phyloP scores from a whole-genome alignment of 2,888 invertebrate species.

The Encarsia formosa region DNA sequence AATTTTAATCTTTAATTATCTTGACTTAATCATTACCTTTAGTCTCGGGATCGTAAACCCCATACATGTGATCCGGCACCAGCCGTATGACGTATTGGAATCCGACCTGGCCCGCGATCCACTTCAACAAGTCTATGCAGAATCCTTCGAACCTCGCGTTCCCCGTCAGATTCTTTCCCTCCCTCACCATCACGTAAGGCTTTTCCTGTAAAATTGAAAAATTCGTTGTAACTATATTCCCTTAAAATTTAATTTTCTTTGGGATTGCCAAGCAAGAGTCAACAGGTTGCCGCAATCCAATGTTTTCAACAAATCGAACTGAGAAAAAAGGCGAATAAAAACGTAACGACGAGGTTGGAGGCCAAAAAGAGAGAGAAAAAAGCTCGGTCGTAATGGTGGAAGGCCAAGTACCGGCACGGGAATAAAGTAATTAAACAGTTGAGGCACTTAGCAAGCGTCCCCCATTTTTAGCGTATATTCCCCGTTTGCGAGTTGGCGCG shows the following conservation, averaged over 20 bases:
- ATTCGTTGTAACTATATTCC: too few relatives aligned
- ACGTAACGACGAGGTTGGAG: too few relatives aligned
- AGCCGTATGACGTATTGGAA: conserved; percentile 82
- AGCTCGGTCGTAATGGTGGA: background rate
- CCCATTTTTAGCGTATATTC: conserved; percentile 17
- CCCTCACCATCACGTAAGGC: conserved; percentile 87
- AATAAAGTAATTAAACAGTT: conserved; percentile 25
- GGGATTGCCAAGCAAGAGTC: too few relatives aligned
- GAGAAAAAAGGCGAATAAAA: conserved; percentile 4
- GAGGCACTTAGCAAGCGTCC: background rate
- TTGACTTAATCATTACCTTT: too few relatives aligned
- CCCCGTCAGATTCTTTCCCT: conserved; percentile 78
- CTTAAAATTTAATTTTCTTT: too few relatives aligned
- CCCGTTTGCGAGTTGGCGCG: conserved; percentile 7
- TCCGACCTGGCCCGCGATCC: conserved; percentile 78
- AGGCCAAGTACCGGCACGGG: conserved; percentile 4
- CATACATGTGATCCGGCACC: conserved; percentile 86
- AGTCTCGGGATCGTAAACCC: conserved; percentile 80
- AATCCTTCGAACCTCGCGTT: conserved; percentile 87
- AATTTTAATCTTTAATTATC: too few relatives aligned
- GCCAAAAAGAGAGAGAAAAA: background rate
- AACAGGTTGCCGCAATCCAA: background rate
- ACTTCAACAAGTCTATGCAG: conserved; percentile 82
- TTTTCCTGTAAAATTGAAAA: conserved; percentile 74
- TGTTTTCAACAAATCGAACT: too few relatives aligned